These are phyloP conservation scores for Chamaetylas fuelleborni DNA, from an alignment of 2,113 vertebrate species.

Conservation along the genomic window DNA sequence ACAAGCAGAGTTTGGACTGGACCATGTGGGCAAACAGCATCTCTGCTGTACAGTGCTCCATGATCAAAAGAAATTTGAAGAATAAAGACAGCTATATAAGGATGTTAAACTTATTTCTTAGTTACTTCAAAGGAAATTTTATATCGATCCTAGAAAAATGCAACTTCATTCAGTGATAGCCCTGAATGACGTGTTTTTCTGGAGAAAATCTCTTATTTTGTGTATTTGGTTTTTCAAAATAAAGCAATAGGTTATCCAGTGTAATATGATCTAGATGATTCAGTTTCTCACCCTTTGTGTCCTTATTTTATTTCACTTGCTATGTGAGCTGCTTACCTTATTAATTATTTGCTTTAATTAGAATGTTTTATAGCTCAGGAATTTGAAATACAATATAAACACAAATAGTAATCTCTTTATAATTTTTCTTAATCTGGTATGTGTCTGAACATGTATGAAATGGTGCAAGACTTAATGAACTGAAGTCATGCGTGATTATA, in stretches of 20 bases:
- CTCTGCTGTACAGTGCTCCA: background rate
- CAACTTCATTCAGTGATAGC: background rate
- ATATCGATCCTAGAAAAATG: background rate
- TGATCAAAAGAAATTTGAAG: background rate
- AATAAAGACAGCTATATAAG: background rate
- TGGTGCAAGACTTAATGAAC: background rate
- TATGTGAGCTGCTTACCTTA: background rate
- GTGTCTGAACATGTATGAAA: background rate
- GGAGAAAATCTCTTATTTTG: background rate
- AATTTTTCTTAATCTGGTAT: background rate
- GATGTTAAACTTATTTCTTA: background rate
- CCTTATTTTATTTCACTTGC: background rate
- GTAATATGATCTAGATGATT: background rate
- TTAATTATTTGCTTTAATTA: slow-evolving; percentile 10
- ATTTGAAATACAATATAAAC: background rate
- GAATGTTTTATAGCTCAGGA: background rate
- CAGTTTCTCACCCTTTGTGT: background rate
- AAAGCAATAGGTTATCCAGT: background rate
- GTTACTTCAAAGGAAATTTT: background rate
- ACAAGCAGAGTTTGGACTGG: background rate
- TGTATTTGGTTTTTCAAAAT: background rate
- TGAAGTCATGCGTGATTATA: background rate
- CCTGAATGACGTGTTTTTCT: background rate
- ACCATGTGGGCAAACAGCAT: background rate
- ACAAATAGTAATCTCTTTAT: background rate